Percentiles rank a stretch among this genome's conserved stretches.
These are phyloP conservation scores for Laspeyria flexula DNA, from an alignment of 2,888 invertebrate genomes.

Conservation along the genomic window DNA sequence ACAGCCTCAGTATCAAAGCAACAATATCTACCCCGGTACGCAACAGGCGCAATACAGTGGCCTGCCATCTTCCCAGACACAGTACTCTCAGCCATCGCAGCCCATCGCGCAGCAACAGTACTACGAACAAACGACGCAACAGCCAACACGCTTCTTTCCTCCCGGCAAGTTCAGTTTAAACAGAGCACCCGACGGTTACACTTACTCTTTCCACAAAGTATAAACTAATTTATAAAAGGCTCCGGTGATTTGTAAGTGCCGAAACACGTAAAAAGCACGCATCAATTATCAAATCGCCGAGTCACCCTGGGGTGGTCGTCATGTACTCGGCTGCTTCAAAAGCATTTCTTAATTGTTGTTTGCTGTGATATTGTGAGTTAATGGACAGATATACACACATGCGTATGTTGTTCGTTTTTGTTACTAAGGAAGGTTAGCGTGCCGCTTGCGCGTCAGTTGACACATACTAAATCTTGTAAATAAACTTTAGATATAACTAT, in stretches of 20 bases:
- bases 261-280: conserved; percentile 73
- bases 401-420: conserved; percentile 67
- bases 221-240: conserved; percentile 69
- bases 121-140: conserved; percentile 87
- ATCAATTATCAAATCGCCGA: conserved; percentile 78
- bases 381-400: conserved; percentile 72
- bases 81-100: conserved; percentile 56
- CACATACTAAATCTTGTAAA: conserved; percentile 76
- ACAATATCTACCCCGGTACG: conserved; percentile 80
- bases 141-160: conserved; percentile 92
- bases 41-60: conserved; percentile 83
- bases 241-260: conserved; percentile 71
- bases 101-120: conserved; percentile 75
- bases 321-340: conserved; percentile 65
- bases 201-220: conserved; percentile 92
- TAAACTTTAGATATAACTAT: conserved; percentile 59
- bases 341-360: conserved; percentile 84
- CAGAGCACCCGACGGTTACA: conserved; percentile 95
- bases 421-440: conserved; percentile 61
- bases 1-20: conserved; percentile 66
- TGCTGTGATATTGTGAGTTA: conserved; percentile 85
- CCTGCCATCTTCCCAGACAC: conserved; percentile 67
- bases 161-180: conserved; percentile 95
- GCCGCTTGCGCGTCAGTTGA: conserved; percentile 60
- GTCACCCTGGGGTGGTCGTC: conserved; percentile 70